Percentiles rank a stretch among this genome's conserved stretches.
Conservation (phyloP, 2,888 invertebrate species). For the Steinernema hermaphroditum region DNA sequence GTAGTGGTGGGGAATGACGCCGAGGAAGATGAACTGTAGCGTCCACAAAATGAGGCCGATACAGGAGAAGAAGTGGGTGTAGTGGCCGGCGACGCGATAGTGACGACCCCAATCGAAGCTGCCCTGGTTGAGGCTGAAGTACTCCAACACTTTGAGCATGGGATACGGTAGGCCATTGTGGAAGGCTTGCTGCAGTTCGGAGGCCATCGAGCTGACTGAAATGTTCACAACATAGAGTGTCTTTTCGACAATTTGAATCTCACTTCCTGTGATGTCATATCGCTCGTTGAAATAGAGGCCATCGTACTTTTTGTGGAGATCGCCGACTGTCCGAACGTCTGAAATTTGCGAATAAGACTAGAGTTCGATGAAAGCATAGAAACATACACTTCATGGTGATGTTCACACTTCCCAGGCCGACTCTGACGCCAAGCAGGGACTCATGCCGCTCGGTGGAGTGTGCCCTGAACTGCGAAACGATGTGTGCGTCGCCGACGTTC, state of each 20-base stretch:
- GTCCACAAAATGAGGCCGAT: constrained; percentile 52
- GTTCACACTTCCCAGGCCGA: constrained; percentile 59
- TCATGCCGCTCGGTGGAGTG: constrained; percentile 59
- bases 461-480: constrained; percentile 59
- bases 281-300: constrained; percentile 50
- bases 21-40: constrained; percentile 52
- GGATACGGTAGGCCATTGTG: constrained; percentile 61
- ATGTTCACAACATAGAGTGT: too few species aligned
- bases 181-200: constrained; percentile 53
- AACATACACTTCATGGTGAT: constrained; percentile 55
- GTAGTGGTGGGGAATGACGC: constrained; percentile 59
- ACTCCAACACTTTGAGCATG: constrained; percentile 59
- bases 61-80: constrained; percentile 48
- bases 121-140: constrained; percentile 46
- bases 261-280: constrained; percentile 55
- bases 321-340: constrained; percentile 15
- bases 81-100: constrained; percentile 56
- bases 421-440: constrained; percentile 55
- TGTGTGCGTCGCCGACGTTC: constrained; percentile 56
- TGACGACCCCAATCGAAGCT: constrained; percentile 58
- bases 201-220: constrained; percentile 57
- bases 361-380: background rate
- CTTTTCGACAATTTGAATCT: too few species aligned
- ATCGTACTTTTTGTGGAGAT: background rate
- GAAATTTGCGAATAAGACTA: background rate